Evolutionary conservation across 2,113 vertebrate genomes (phyloP).

Genomic region (Halichoerus grypus): DNA sequence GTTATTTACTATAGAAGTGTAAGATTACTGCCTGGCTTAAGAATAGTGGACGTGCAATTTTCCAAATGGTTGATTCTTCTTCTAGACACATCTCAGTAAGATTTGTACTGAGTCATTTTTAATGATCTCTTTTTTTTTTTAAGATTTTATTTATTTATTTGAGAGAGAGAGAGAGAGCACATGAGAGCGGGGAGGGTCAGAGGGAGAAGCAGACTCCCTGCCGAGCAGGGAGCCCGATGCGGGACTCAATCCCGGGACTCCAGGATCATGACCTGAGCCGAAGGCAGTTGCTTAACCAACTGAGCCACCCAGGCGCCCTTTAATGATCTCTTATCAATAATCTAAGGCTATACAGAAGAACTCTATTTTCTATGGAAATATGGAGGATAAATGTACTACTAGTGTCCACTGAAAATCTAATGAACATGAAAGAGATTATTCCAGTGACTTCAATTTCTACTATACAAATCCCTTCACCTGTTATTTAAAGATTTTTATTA

Average conservation of each 20-base stretch:
- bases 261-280: too few species aligned
- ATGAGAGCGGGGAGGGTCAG: too few species aligned
- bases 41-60: neutral
- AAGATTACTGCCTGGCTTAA: neutral
- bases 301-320: neutral
- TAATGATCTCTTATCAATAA: neutral
- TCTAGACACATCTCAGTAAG: neutral
- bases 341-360: neutral
- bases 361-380: neutral
- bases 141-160: too few species aligned
- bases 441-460: neutral
- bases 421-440: neutral
- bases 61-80: neutral
- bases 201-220: too few species aligned
- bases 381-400: neutral
- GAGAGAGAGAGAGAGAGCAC: too few species aligned
- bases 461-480: neutral
- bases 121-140: neutral
- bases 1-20: neutral
- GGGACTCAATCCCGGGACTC: too few species aligned
- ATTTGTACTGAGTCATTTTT: neutral
- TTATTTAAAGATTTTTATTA: slow-evolving; percentile 1
- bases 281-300: too few species aligned
- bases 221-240: too few species aligned
- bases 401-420: neutral